Evolutionary conservation across 2,797 vertebrate genomes (phyloP).

Genomic region (Pogoniulus pusillus): DNA sequence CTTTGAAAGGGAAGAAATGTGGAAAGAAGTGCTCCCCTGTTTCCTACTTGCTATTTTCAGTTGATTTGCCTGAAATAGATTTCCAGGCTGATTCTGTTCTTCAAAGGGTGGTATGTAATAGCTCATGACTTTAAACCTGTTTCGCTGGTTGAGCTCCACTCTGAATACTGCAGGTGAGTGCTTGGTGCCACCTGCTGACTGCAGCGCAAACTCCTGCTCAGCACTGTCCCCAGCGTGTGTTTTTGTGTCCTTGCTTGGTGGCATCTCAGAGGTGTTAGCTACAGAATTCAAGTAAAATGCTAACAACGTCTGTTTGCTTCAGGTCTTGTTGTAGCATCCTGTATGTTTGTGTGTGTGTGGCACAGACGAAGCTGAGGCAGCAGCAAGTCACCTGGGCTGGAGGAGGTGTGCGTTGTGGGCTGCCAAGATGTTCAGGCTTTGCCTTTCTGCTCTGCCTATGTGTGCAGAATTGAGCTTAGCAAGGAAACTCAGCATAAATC

Average conservation of each 20-base stretch:
- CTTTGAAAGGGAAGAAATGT: not conserved
- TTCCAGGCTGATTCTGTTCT: not conserved
- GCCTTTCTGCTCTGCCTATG: not conserved
- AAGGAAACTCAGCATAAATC: accelerated
- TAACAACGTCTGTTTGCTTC: not conserved
- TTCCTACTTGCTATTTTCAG: not conserved
- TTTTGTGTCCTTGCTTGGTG: not conserved
- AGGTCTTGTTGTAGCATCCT: not conserved
- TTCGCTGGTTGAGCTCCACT: not conserved
- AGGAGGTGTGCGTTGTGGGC: too few species aligned
- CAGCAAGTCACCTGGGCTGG: not conserved
- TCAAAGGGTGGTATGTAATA: not conserved
- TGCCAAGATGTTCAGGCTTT: not conserved
- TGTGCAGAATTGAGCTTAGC: not conserved
- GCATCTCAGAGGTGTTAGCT: not conserved
- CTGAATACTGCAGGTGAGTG: not conserved
- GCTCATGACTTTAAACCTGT: not conserved
- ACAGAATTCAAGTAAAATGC: not conserved
- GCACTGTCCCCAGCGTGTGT: accelerated
- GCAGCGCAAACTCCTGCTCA: not conserved
- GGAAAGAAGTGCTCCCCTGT: not conserved
- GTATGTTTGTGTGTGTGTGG: not conserved
- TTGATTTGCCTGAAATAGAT: not conserved
- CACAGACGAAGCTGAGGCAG: not conserved
- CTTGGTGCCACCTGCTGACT: constrained; percentile 51